phyloP scores from a whole-genome alignment of 2,797 vertebrate genomes.

The Malurus splendens region DNA sequence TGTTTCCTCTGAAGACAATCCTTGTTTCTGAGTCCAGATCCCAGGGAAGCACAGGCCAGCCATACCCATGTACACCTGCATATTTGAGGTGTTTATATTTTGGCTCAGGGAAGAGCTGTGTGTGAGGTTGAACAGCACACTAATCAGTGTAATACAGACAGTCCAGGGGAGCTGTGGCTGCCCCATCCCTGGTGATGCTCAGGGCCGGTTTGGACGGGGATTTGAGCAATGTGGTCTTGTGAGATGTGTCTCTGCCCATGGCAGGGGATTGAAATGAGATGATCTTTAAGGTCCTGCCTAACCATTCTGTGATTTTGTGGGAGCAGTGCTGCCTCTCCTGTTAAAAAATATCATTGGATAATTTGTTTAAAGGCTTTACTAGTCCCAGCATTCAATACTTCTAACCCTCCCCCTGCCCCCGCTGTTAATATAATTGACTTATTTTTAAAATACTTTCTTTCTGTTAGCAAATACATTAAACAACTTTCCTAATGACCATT shows the following conservation, averaged over 20 bases:
- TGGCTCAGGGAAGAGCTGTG: background rate
- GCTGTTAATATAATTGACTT: background rate
- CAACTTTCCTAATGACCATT: background rate
- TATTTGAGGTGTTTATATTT: background rate
- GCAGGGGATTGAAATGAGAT: background rate
- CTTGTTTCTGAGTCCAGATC: background rate
- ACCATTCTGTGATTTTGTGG: background rate
- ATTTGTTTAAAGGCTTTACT: background rate
- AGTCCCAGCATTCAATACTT: background rate
- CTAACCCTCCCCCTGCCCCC: background rate
- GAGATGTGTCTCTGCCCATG: background rate
- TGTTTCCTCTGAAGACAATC: background rate
- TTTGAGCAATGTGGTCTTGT: background rate
- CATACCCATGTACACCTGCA: accelerated
- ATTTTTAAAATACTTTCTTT: background rate
- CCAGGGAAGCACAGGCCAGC: no score
- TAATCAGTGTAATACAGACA: background rate
- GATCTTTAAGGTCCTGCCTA: background rate
- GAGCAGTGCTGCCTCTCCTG: background rate
- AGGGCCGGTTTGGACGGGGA: background rate
- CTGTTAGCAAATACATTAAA: background rate
- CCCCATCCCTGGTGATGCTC: background rate
- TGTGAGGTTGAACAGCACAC: no score
- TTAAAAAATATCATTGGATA: background rate
- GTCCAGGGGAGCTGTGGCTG: background rate